Percentiles rank a stretch among this genome's conserved stretches.
Conservation (phyloP, 1,140 invertebrate species). For the Conus ventricosus region DNA sequence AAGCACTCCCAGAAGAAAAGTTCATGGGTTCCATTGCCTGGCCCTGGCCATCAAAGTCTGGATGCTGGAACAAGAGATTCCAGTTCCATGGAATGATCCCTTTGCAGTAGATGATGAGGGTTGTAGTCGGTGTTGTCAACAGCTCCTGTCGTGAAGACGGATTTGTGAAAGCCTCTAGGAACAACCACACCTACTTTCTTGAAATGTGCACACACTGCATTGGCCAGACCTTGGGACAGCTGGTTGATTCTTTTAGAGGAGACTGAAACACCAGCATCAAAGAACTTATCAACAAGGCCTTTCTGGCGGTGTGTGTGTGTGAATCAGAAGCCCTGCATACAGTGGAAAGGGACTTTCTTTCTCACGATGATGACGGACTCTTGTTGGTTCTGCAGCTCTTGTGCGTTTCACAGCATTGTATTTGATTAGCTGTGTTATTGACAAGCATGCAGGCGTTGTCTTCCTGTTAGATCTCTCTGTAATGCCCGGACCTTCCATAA, state of each 20-base stretch:
- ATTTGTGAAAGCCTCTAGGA: background rate
- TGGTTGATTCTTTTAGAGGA: constrained; percentile 16
- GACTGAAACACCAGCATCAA: background rate
- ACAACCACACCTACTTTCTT: constrained; percentile 9
- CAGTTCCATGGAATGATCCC: background rate
- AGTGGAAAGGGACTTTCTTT: constrained; percentile 9
- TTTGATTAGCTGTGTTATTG: background rate
- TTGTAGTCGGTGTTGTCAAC: constrained; percentile 1
- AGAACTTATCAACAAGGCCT: background rate
- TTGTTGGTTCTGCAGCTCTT: background rate
- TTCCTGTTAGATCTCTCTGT: background rate
- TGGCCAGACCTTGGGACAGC: background rate
- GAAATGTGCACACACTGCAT: constrained; percentile 1
- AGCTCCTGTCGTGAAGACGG: constrained; percentile 11
- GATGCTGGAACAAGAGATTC: background rate
- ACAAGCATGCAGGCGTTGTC: background rate
- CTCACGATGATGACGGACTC: background rate
- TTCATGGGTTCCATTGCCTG: background rate
- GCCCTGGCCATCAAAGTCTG: constrained; percentile 2
- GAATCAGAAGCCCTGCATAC: background rate
- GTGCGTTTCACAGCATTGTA: constrained; percentile 1
- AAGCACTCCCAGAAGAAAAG: background rate
- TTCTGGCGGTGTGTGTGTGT: constrained; percentile 6
- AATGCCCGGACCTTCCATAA: background rate
- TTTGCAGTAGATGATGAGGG: background rate